These are phyloP conservation scores for Capra hircus DNA, from an alignment of 2,113 vertebrate species.

Conservation along the genomic window DNA sequence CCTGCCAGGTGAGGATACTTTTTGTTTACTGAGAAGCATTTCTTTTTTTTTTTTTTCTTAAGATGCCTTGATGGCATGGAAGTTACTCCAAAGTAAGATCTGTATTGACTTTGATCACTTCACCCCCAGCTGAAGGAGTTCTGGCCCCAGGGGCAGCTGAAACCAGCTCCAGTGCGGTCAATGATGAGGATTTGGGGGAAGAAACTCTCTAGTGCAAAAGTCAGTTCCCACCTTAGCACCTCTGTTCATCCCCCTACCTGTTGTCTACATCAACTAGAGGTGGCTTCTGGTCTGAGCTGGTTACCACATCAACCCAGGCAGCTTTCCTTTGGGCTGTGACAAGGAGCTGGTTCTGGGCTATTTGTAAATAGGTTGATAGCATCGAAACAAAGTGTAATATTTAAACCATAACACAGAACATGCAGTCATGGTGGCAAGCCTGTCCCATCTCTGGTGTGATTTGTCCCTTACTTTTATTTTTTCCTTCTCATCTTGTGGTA, in stretches of 20 bases:
- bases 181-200: not conserved
- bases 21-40: conserved; percentile 24
- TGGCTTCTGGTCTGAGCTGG: not conserved
- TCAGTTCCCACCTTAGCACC: not conserved
- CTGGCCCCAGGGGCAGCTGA: not conserved
- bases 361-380: not conserved
- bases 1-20: conserved; percentile 23
- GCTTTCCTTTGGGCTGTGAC: not conserved
- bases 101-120: not conserved
- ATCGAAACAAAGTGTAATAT: not conserved
- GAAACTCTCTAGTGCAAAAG: not conserved
- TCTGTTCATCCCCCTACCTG: not conserved
- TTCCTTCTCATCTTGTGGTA: not conserved
- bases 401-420: not conserved
- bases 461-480: conserved; percentile 10
- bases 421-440: not conserved
- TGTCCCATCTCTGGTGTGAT: not conserved
- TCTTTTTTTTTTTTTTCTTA: not conserved
- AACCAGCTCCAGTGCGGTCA: not conserved
- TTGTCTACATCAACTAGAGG: not conserved
- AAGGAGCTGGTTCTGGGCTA: not conserved
- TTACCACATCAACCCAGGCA: not conserved
- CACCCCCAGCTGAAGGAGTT: not conserved
- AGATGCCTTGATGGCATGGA: not conserved
- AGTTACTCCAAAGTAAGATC: not conserved